Conservation (phyloP, 2,888 invertebrate species). For the Pemphredon lugubris region DNA sequence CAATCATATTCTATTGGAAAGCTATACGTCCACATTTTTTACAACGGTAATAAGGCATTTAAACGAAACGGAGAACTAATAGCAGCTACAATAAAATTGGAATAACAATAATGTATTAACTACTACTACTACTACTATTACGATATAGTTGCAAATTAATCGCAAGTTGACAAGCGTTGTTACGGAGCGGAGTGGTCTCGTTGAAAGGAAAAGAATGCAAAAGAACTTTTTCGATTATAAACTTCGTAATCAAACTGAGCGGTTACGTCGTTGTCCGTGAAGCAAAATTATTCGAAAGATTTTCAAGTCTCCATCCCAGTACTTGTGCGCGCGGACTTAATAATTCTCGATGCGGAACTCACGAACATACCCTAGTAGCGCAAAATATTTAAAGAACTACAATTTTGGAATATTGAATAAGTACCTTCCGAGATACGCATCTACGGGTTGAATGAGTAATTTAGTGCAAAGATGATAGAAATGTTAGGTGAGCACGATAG, state of each 20-base stretch:
- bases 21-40: conserved; percentile 73
- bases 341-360: too few species aligned
- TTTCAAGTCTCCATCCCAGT: too few species aligned
- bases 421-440: too few species aligned
- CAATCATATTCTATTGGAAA: conserved; percentile 64
- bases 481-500: too few species aligned
- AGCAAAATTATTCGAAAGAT: too few species aligned
- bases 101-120: conserved; percentile 6
- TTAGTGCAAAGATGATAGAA: too few species aligned
- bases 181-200: background rate
- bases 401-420: too few species aligned
- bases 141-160: conserved; percentile 41
- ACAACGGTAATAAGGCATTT: conserved; percentile 48
- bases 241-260: background rate
- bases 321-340: too few species aligned
- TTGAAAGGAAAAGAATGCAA: background rate
- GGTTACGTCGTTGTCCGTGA: background rate
- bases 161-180: conserved; percentile 8
- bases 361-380: too few species aligned
- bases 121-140: conserved; percentile 35
- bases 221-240: background rate
- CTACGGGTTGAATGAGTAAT: too few species aligned
- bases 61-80: background rate
- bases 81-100: conserved; percentile 2
- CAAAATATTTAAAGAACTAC: too few species aligned